Conservation (phyloP, 2,888 invertebrate genomes). For the Rhamnusium bicolor region DNA sequence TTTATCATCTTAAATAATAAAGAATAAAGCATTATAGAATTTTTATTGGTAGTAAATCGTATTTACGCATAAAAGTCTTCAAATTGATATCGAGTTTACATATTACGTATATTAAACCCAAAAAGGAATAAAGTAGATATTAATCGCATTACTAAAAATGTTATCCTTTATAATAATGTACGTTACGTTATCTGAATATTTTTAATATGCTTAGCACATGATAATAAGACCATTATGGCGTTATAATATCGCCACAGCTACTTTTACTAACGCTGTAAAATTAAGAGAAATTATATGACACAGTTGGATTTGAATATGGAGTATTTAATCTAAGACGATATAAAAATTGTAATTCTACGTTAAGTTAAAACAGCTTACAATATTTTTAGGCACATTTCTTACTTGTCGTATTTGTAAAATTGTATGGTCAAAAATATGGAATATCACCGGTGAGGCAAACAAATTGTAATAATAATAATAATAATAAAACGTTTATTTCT, state of each 20-base stretch:
- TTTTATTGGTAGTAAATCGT: constrained; percentile 16
- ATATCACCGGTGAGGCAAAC: no score
- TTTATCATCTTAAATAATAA: constrained; percentile 16
- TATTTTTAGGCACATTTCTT: neutral
- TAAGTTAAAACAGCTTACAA: constrained; percentile 13
- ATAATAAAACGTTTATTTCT: no score
- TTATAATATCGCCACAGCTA: constrained; percentile 12
- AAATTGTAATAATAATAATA: no score
- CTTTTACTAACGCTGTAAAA: constrained; percentile 14
- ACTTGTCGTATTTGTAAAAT: neutral
- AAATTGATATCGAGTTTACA: constrained; percentile 10
- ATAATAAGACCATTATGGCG: constrained; percentile 24
- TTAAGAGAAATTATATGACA: constrained; percentile 16
- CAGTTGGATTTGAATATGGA: constrained; percentile 20
- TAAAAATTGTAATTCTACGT: constrained; percentile 3
- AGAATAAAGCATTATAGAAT: constrained; percentile 3
- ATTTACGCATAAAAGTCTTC: constrained; percentile 8
- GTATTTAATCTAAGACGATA: neutral
- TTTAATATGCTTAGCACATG: constrained; percentile 26
- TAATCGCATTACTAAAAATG: constrained; percentile 24
- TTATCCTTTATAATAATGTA: constrained; percentile 22
- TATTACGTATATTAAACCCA: constrained; percentile 3
- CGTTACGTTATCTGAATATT: constrained; percentile 2
- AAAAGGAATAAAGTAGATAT: constrained; percentile 10
- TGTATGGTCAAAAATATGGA: no score